Base-by-base conservation (phyloP, 1,140 invertebrate species). In the Vanessa atalanta region DNA sequence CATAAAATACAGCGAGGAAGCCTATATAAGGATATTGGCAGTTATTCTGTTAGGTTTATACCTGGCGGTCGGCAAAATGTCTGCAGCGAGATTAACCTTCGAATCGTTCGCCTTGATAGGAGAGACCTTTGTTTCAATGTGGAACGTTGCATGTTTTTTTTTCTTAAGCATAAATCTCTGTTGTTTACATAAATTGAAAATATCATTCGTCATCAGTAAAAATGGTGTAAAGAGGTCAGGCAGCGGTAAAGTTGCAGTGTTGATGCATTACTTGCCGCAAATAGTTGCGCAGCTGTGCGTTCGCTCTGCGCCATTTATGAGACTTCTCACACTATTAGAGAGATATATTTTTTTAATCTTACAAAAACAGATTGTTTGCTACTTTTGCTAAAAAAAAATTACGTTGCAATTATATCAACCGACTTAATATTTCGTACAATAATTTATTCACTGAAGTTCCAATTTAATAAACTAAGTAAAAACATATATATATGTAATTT, bases 241-340 rank as follows among this genome's bases (percentile, higher is more conserved):
- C 73, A 76, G 66, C 74, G 74, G 74, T 53, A 70, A 60, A 16
- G 60, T 70, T 70, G 67, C 67, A 60, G 43, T 63, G 68, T 50
- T 47, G 68, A 70, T 70, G 68, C 68, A 70, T 70, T 63, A 57
- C 53, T 60, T 47, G 80, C 81, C 81, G 77, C 79, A 83, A 84
- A 85, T 83, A 85, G 75, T 78, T 83, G 78, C 78, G 72, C 82
- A 81, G 80, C 83, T 83, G 80, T 73, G 72, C 57, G 72, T 68
- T 78, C 81, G 78, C 77, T 82, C 48, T 20, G 57, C 68, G 57
- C 68, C 68, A 37, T 63, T 26, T 16, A 55, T 51, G 14, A 55
- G 51, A 13, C 15, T 61, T 37, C 57, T 43, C 26, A 31, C 13
- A 37, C 57, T 12, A 37, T 14, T 61, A 37, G 15, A 15, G 57